These are phyloP conservation scores for Eurystomus glaucurus DNA, from an alignment of 2,797 vertebrate species.

Conservation along the genomic window DNA sequence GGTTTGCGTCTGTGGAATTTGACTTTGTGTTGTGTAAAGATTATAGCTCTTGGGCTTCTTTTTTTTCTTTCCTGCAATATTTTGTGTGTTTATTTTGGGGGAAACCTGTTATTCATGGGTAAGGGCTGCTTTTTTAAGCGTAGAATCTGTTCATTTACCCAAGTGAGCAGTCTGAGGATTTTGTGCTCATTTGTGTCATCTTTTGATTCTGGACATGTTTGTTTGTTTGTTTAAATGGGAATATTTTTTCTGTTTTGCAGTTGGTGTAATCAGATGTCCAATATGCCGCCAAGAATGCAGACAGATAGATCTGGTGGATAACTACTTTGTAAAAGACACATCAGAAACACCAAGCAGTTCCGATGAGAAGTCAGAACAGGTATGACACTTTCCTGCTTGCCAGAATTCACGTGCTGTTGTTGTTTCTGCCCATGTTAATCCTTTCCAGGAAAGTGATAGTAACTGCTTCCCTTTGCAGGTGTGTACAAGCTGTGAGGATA, in stretches of 20 bases:
- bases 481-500: conserved; percentile 98
- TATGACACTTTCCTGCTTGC: conserved; percentile 62
- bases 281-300: conserved; percentile 98
- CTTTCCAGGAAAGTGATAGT: not conserved
- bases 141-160: not conserved
- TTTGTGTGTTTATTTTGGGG: not conserved
- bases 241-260: conserved; percentile 76
- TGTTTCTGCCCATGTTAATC: not conserved
- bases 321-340: conserved; percentile 98
- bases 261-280: conserved; percentile 95
- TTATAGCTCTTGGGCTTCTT: not conserved
- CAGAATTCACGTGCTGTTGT: not conserved
- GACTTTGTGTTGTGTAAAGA: not conserved
- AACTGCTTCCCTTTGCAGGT: conserved; percentile 83
- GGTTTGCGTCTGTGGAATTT: not conserved
- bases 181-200: not conserved
- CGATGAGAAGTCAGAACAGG: conserved; percentile 95
- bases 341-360: conserved; percentile 91
- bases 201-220: not conserved
- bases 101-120: accelerated
- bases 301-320: conserved; percentile 97
- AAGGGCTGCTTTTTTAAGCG: not conserved
- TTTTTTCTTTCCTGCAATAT: not conserved
- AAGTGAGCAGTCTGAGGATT: not conserved
- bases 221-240: not conserved